Base-by-base conservation (phyloP, 2,797 vertebrate genomes). In the Threskiornis aethiopicus region DNA sequence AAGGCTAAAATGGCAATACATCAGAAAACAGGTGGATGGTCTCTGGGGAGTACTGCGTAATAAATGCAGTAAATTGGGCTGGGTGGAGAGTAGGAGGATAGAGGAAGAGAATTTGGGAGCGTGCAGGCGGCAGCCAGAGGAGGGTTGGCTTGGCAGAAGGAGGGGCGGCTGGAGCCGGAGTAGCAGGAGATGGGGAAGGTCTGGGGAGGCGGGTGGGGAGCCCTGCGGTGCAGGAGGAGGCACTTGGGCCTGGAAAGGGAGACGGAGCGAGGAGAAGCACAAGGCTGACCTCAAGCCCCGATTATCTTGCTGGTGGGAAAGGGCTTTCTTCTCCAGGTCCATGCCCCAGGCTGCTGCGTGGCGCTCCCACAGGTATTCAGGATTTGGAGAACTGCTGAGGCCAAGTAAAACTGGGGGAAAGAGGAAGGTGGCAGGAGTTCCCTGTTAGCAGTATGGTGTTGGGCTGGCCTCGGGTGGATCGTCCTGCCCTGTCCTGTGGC, bases 191-290 rank as follows among this genome's bases (percentile, higher is more conserved):
- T 75, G 39, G 39, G 35, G 37, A 64, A 22, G 13, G 15, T 70
- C 42, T 93, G 42, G 29, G 37, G 35, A 66, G 57, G 19, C 1
- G 1, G 5, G 2, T n/a, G 47, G 39, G 61, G 37, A 80, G 9
- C 16, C 20, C 26, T 35, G 29, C 3, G 4, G 52, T 11, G 4
- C 13, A 52, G 69, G 21, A 78, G 31, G 8, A 54, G 33, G 33
- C 1, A 0, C 20, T 33, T 90, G 46, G 20, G 25, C n/a, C 24
- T 66, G 69, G 64, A 59, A 59, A 25, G 72, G 42, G 47, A 76
- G 33, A 31, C 0, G 1, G 42, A 84, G 13, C 0, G 0, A 64
- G 26, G 57, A 59, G 66, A 80, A 57, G 15, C 0, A 0, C 1
- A 4, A 49, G 21, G 22, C 61, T 66, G 55, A 47, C 25, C 19